Evolutionary conservation across 2,797 vertebrate genomes (phyloP), one percentile per base, ranked within the genome.

Genomic region (Cyprinella venusta): DNA sequence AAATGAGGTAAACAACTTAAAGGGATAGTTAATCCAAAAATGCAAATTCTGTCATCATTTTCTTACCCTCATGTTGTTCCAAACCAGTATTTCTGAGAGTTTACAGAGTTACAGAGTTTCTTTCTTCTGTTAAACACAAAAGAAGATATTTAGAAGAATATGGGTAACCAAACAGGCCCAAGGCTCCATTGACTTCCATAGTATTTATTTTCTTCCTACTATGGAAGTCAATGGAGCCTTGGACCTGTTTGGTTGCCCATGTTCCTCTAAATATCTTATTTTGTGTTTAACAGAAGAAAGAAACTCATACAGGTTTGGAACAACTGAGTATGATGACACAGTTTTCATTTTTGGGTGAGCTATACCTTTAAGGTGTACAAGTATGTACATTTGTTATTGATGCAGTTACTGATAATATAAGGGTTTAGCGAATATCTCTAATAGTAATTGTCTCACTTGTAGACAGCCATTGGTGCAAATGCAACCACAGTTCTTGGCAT

Each of bases 381-480:
- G 24, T 24, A 7, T 8, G n/a, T 59, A 12, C 0, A 56, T 56
- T 52, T 9, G 45, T 71, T 8, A 30, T 16, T 52, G 18, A 33
- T 52, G 26, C 8, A 21, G 1, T 24, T 56, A 9, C 19, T 75
- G 16, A 59, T 56, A 33, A 36, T 74, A 33, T 30, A 36, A 50
- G 26, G 45, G 21, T 52, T 48, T 64, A 24, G 1, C 6, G 2
- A 42, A 16, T 5, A 24, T 45, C 8, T 33, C 30, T 81, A 19
- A 76, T 33, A 63, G 42, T 45, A 40, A 40, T 79, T 76, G 72
- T 19, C 63, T 84, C 42, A 40, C 84, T 89, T 90, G 50, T 85
- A 96, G 95, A 94, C 95, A 0, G 95, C 89, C 15, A 93, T 95
- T 50, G 95, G 93, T 2, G 95, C 94, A 16, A 96, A 96, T 69